Conservation (phyloP, 1,140 invertebrate species). For the Popillia japonica region DNA sequence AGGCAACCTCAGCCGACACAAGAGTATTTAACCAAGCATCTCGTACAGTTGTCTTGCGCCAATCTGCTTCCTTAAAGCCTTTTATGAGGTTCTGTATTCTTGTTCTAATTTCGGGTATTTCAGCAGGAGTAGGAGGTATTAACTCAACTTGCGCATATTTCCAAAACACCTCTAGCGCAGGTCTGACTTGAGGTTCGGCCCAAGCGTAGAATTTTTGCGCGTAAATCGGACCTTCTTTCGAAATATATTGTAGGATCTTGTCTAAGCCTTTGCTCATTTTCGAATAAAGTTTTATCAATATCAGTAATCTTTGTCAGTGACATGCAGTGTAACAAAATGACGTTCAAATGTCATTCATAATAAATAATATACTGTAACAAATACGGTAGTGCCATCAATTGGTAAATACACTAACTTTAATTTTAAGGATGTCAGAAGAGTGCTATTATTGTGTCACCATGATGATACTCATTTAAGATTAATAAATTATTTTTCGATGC, state of each 20-base stretch:
- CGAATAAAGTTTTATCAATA: not conserved
- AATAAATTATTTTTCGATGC: too few species aligned
- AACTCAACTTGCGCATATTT: constrained; percentile 80
- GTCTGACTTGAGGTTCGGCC: constrained; percentile 53
- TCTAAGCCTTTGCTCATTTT: not conserved
- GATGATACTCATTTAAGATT: too few species aligned
- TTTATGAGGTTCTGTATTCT: constrained; percentile 67
- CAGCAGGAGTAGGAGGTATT: constrained; percentile 71
- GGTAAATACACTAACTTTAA: too few species aligned
- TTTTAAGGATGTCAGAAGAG: too few species aligned
- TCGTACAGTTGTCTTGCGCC: constrained; percentile 71
- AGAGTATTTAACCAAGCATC: constrained; percentile 79
- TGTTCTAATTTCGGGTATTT: constrained; percentile 68
- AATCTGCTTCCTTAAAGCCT: constrained; percentile 65
- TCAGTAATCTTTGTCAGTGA: not conserved
- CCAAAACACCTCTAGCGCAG: constrained; percentile 66
- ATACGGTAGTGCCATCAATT: too few species aligned
- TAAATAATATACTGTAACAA: not conserved
- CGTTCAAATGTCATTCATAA: not conserved
- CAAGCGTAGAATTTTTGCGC: not conserved
- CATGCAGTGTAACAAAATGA: not conserved
- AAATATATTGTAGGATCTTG: constrained; percentile 13
- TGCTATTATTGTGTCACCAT: too few species aligned
- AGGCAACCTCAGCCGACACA: constrained; percentile 73
- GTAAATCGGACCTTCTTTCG: not conserved